Evolutionary conservation across 2,113 vertebrate genomes (phyloP).

Genomic region (Zosterops japonicus): DNA sequence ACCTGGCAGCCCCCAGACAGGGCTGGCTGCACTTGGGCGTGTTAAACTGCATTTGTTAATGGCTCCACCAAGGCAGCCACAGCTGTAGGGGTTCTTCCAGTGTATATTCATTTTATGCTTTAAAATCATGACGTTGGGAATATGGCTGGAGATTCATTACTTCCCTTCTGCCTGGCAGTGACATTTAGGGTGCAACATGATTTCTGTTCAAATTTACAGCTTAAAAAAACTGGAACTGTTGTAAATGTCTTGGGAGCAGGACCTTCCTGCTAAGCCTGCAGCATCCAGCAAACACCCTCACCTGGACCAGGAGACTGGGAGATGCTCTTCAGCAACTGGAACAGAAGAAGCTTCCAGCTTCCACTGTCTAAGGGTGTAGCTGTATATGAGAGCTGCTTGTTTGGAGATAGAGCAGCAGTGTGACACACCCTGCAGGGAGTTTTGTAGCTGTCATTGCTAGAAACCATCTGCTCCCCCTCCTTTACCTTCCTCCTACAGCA

Average conservation of each 20-base stretch:
- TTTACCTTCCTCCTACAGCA: background rate
- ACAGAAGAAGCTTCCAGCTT: background rate
- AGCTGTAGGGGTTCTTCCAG: slow-evolving; percentile 23
- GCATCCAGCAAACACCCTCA: background rate
- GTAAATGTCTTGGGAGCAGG: background rate
- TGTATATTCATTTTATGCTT: background rate
- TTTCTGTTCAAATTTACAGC: background rate
- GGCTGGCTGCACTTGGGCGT: background rate
- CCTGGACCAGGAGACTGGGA: background rate
- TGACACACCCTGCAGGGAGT: background rate
- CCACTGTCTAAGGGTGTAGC: background rate
- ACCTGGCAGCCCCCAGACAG: background rate
- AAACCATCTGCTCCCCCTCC: background rate
- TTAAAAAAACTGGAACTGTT: accelerated
- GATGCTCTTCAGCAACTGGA: background rate
- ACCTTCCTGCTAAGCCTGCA: background rate
- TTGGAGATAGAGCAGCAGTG: background rate
- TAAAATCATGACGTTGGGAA: background rate
- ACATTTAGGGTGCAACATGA: background rate
- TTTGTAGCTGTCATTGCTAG: background rate
- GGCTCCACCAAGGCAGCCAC: background rate
- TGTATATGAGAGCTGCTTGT: background rate
- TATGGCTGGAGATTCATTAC: background rate
- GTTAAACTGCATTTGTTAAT: slow-evolving; percentile 26
- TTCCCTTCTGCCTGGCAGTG: background rate